Evolutionary conservation across 2,113 vertebrate species (phyloP), one percentile per base, ranked within the genome.

Genomic region (Passer montanus): DNA sequence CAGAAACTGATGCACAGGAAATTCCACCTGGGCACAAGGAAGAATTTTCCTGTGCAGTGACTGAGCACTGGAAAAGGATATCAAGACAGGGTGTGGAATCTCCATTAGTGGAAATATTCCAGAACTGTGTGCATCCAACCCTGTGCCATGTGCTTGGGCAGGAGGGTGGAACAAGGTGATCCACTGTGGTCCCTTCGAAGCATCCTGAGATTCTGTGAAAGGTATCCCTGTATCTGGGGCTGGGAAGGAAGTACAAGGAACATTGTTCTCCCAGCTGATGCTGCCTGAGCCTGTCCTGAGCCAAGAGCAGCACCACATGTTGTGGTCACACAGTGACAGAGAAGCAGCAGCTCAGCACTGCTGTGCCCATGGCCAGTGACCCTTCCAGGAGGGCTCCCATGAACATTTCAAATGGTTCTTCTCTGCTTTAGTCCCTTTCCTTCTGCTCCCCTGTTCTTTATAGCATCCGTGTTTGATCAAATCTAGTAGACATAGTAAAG

Each of bases 311-410:
- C 73, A 31, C 6, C 39, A 8, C 58, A 16, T 2, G 35, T 2
- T 41, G 27, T 14, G 10, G 27, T 35, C 73, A 35, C 56, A 47
- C 20, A 37, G n/a, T 0, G 33, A 28, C 31, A 66, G 44, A 75
- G 53, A 16, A 74, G 75, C 13, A 52, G 79, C 92, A 84, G 84
- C 53, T 46, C 53, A n/a, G 2, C 49, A 6, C 24, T 0, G 2
- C 50, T 33, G 31, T 6, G n/a, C 75, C 23, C n/a, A 24, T 0
- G 0, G 41, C 28, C 58, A 33, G 9, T 0, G 0, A 17, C 53
- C 41, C 56, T 53, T 1, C 5, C 52, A 72, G n/a, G 3, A 35
- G 31, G 43, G 18, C 70, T 20, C 23, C 18, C 1, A 0, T 8
- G 72, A 79, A 73, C 5, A 0, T 47, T 67, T 64, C 86, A 47